Base-by-base conservation (phyloP, 2,113 vertebrate genomes). In the Megatriorchis doriae region DNA sequence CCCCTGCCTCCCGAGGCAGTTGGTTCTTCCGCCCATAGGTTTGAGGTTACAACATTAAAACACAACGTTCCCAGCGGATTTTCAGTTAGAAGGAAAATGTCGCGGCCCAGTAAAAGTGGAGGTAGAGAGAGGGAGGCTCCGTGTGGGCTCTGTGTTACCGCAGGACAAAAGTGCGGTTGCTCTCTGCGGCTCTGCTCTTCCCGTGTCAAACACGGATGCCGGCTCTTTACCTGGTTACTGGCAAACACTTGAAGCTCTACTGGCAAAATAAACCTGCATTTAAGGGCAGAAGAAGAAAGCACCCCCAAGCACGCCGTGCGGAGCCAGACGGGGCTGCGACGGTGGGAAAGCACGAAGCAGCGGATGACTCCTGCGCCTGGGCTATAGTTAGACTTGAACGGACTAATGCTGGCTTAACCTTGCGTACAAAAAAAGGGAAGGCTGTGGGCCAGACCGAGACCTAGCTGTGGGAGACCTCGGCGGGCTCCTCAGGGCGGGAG, bases 321-420 rank as follows among this genome's bases (percentile, higher is more conserved):
- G 36, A 50, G 58, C 22, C 7, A 10, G 29, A 80, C 0, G 2
- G 22, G 29, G 20, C n/a, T 80, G 29, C 5, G 55, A 53, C 0
- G 4, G 12, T 26, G 21, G 36, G 36, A 71, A 81, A 62, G 47
- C 11, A 36, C 0, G 3, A 61, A 47, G 47, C 0, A 0, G 6
- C 20, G 36, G 38, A 42, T 50, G 29, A 50, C 34, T 75, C 47
- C 70, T 63, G 43, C 3, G 4, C 26, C 36, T 38, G 48, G 50
- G 47, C 85, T 81, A 16, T 65, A 34, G 43, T 88, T 82, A 52
- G 47, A 50, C n/a, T n/a, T 58, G 19, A 78, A 66, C 0, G 0
- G 22, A 22, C 43, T 91, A 81, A 81, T 62, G 42, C 42, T 50
- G 47, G 32, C 65, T 94, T 94, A 94, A 87, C 52, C 22, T 71